Conservation (phyloP, 2,888 invertebrate genomes). For the Dascillus cervinus region DNA sequence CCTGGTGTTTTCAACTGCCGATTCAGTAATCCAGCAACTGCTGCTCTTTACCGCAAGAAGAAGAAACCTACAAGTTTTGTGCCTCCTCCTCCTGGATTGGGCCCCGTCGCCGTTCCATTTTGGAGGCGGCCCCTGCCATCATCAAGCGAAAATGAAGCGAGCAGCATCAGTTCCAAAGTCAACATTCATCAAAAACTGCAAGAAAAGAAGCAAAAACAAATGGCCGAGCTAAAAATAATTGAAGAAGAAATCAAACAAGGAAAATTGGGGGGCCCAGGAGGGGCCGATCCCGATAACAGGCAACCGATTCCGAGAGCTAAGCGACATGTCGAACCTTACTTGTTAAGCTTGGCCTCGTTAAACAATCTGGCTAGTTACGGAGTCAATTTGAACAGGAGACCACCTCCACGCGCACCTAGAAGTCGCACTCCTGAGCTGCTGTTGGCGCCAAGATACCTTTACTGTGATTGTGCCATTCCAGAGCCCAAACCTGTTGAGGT, state of each 20-base stretch:
- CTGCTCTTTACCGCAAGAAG: slow-evolving; percentile 57
- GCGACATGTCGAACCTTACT: slow-evolving; percentile 52
- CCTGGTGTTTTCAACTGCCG: slow-evolving; percentile 88
- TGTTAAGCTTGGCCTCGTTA: slow-evolving; percentile 45
- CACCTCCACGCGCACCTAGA: slow-evolving; percentile 40
- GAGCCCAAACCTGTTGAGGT: slow-evolving; percentile 33
- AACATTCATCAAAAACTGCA: slow-evolving; percentile 82
- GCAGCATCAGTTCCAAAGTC: slow-evolving; percentile 64
- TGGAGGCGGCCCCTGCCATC: slow-evolving; percentile 67
- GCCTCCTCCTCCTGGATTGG: slow-evolving; percentile 61
- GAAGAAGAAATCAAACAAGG: slow-evolving; percentile 85
- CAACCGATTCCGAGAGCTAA: slow-evolving; percentile 67
- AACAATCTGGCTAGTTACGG: slow-evolving; percentile 41
- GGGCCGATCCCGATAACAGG: slow-evolving; percentile 43
- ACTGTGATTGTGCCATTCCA: slow-evolving; percentile 44
- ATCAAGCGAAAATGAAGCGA: slow-evolving; percentile 69
- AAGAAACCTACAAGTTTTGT: slow-evolving; percentile 87
- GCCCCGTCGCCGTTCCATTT: slow-evolving; percentile 54
- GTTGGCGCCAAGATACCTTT: slow-evolving; percentile 65
- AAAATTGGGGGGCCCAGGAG: slow-evolving; percentile 56
- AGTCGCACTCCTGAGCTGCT: slow-evolving; percentile 73
- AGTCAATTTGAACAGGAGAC: slow-evolving; percentile 35
- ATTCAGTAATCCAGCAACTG: slow-evolving; percentile 60
- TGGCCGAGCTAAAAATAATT: slow-evolving; percentile 72
- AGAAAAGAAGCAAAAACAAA: slow-evolving; percentile 81